These are phyloP conservation scores for Callopanchax toddi DNA, from an alignment of 2,113 vertebrate species.

Conservation along the genomic window DNA sequence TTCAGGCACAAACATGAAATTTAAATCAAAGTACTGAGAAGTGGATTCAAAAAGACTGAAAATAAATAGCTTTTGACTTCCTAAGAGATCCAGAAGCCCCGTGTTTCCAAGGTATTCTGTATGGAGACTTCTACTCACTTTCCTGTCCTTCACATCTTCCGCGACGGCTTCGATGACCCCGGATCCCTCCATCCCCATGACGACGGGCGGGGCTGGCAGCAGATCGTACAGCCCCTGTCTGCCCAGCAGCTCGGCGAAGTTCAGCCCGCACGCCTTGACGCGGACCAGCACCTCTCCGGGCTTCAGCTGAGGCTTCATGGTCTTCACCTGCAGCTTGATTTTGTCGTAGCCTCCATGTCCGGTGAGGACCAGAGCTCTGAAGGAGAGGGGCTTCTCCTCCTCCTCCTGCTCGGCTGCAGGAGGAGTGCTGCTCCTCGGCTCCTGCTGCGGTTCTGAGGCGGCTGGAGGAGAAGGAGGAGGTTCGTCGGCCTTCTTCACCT, in stretches of 20 bases:
- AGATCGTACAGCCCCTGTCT: slow-evolving; percentile 87
- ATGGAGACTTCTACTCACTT: slow-evolving; percentile 75
- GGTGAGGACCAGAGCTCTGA: slow-evolving; percentile 83
- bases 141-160: slow-evolving; percentile 82
- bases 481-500: slow-evolving; percentile 50
- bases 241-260: slow-evolving; percentile 88
- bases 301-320: slow-evolving; percentile 61
- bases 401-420: slow-evolving; percentile 15
- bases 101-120: not conserved
- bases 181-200: slow-evolving; percentile 86
- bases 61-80: too few relatives aligned
- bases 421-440: not conserved
- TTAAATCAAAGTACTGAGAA: too few relatives aligned
- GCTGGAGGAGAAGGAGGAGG: slow-evolving; percentile 38
- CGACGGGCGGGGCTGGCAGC: slow-evolving; percentile 82
- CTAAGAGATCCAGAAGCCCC: too few relatives aligned
- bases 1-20: too few relatives aligned
- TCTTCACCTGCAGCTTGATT: slow-evolving; percentile 84
- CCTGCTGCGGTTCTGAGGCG: slow-evolving; percentile 3
- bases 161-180: slow-evolving; percentile 85
- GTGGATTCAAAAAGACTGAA: too few relatives aligned
- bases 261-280: slow-evolving; percentile 87
- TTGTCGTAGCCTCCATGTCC: slow-evolving; percentile 89
- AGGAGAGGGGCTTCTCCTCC: slow-evolving; percentile 49
- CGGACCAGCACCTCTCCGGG: slow-evolving; percentile 82